Conservation (phyloP, 2,888 invertebrate genomes). For the Hofmannophila pseudospretella region DNA sequence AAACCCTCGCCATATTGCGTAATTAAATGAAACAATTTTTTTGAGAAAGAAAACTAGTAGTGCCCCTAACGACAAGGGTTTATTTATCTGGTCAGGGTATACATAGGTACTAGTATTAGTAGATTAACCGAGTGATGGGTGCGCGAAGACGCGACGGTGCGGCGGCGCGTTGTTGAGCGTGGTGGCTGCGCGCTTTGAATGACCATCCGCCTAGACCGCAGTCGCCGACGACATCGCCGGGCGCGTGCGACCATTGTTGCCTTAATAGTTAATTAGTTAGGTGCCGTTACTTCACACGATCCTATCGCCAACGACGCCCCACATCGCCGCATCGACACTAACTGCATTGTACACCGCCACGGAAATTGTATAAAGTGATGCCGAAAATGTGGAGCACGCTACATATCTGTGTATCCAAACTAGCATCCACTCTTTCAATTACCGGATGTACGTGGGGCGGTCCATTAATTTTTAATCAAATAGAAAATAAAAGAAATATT, state of each 20-base stretch:
- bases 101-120: too few relatives aligned
- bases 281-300: conserved; percentile 67
- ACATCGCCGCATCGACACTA: conserved; percentile 43
- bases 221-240: conserved; percentile 18
- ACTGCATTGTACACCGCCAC: conserved; percentile 32
- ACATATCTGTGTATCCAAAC: conserved; percentile 12
- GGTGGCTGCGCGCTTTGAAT: conserved; percentile 12
- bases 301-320: conserved; percentile 48
- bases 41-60: too few relatives aligned
- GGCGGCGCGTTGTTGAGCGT: background rate
- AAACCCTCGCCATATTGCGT: too few relatives aligned
- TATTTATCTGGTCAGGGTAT: too few relatives aligned
- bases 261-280: conserved; percentile 73
- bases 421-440: background rate
- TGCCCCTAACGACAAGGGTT: too few relatives aligned
- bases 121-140: too few relatives aligned
- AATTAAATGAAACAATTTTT: too few relatives aligned
- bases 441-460: too few relatives aligned
- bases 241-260: conserved; percentile 63
- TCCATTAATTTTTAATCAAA: too few relatives aligned
- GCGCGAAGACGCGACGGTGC: conserved; percentile 11
- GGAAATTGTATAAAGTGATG: conserved; percentile 32
- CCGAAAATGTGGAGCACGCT: conserved; percentile 34
- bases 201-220: conserved; percentile 12
- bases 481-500: too few relatives aligned